These are phyloP conservation scores for Bombus vancouverensis DNA, from an alignment of 1,140 invertebrate species.

Conservation along the genomic window DNA sequence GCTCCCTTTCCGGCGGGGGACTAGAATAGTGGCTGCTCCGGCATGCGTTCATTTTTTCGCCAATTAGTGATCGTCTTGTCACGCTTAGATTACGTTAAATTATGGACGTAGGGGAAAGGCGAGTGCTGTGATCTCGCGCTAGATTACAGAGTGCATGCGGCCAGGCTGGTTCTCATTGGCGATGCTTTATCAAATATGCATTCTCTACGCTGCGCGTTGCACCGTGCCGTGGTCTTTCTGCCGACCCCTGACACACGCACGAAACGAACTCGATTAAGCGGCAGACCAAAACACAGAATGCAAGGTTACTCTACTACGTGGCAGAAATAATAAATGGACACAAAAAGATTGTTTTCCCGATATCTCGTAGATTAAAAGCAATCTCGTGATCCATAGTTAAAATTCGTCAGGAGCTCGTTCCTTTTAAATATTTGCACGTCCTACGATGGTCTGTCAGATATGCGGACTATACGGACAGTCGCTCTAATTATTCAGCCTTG, in stretches of 20 bases:
- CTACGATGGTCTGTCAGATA: not conserved
- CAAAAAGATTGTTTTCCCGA: not conserved
- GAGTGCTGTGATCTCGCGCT: conserved; percentile 72
- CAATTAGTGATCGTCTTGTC: conserved; percentile 64
- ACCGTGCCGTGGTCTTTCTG: not conserved
- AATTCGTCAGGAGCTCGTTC: not conserved
- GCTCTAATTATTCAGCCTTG: too few species aligned
- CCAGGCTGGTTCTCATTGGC: conserved; percentile 60
- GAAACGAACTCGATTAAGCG: conserved; percentile 10
- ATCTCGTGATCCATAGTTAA: not conserved
- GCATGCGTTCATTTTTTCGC: conserved; percentile 73
- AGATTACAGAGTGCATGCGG: conserved; percentile 63
- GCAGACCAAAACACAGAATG: conserved; percentile 31
- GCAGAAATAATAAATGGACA: not conserved
- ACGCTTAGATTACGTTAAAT: conserved; percentile 54
- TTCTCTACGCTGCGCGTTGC: conserved; percentile 44
- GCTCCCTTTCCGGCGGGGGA: conserved; percentile 85
- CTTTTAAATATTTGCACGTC: conserved; percentile 3
- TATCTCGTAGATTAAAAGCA: not conserved
- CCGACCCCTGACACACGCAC: not conserved
- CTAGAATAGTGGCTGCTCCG: conserved; percentile 83
- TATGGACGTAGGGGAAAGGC: conserved; percentile 32
- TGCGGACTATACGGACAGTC: not conserved
- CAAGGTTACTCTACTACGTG: conserved; percentile 21
- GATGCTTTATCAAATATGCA: conserved; percentile 48